phyloP scores from a whole-genome alignment of 2,888 invertebrate species.

The Caenorhabditis sp. region DNA sequence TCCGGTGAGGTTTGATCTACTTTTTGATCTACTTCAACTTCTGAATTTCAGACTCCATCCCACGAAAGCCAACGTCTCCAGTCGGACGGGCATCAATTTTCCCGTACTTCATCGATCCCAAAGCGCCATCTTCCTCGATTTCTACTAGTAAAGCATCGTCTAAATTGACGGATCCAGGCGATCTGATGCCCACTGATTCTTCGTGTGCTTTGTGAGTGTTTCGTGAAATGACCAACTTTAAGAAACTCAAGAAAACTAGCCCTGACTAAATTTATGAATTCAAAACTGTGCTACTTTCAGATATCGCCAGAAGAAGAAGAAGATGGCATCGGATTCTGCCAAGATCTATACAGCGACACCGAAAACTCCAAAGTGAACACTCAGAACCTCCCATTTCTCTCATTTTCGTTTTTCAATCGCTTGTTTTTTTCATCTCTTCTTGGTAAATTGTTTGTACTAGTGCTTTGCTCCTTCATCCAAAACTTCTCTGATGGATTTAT shows the following conservation, averaged over 20 bases:
- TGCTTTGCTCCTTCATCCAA: too few relatives aligned
- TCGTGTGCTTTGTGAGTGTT: slow-evolving; percentile 39
- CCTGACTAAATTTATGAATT: too few relatives aligned
- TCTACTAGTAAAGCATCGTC: slow-evolving; percentile 24
- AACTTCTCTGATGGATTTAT: too few relatives aligned
- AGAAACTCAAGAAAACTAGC: too few relatives aligned
- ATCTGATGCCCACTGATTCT: background rate
- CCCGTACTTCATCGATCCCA: slow-evolving; percentile 56
- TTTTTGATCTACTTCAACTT: background rate
- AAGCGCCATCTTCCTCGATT: slow-evolving; percentile 12
- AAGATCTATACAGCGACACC: slow-evolving; percentile 23
- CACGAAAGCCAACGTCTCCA: background rate
- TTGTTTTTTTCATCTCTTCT: background rate
- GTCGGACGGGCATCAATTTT: slow-evolving; percentile 33
- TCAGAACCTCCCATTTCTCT: background rate
- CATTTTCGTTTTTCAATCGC: background rate
- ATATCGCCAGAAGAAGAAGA: slow-evolving; percentile 25
- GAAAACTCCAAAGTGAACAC: background rate
- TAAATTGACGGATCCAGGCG: slow-evolving; percentile 13
- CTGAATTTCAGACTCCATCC: slow-evolving; percentile 25
- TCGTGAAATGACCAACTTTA: background rate
- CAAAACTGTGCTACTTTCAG: too few relatives aligned
- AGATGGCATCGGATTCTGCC: slow-evolving; percentile 17
- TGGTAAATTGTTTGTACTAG: too few relatives aligned
- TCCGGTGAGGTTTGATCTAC: background rate